phyloP scores from a whole-genome alignment of 37 sponge, comb jelly and placozoan species.

The Cladorhizidae sp. region DNA sequence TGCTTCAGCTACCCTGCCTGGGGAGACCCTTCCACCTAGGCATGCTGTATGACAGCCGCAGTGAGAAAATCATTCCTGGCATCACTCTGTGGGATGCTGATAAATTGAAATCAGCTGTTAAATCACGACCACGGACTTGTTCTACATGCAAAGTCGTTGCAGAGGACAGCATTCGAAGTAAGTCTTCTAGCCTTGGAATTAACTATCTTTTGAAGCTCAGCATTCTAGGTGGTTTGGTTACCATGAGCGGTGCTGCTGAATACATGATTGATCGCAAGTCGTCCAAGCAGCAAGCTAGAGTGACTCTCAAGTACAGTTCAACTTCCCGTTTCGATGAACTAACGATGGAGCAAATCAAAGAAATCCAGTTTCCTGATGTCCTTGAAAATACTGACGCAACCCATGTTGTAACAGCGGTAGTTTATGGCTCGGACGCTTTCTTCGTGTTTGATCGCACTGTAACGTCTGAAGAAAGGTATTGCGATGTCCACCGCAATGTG shows the following conservation, averaged over 20 bases:
- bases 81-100: conserved; percentile 29
- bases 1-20: conserved; percentile 30
- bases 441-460: conserved; percentile 44
- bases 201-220: conserved; percentile 34
- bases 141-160: conserved; percentile 24
- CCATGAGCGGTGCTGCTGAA: conserved; percentile 19
- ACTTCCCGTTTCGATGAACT: conserved; percentile 28
- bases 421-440: conserved; percentile 61
- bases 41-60: too few species aligned
- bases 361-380: conserved; percentile 6
- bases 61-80: conserved; percentile 37
- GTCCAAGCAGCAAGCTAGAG: conserved; percentile 38
- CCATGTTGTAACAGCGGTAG: conserved; percentile 39
- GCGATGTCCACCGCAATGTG: neutral
- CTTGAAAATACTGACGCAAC: conserved; percentile 20
- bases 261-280: conserved; percentile 31
- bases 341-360: conserved; percentile 31
- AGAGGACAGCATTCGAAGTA: conserved; percentile 19
- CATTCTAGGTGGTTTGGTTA: conserved; percentile 21
- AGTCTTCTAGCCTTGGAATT: conserved; percentile 23
- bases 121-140: neutral
- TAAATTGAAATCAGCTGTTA: neutral
- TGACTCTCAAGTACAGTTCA: conserved; percentile 32
- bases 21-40: conserved; percentile 48
- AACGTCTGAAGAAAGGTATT: neutral